Evolutionary conservation across 2,113 vertebrate genomes (phyloP).

Genomic region (Antechinus flavipes): DNA sequence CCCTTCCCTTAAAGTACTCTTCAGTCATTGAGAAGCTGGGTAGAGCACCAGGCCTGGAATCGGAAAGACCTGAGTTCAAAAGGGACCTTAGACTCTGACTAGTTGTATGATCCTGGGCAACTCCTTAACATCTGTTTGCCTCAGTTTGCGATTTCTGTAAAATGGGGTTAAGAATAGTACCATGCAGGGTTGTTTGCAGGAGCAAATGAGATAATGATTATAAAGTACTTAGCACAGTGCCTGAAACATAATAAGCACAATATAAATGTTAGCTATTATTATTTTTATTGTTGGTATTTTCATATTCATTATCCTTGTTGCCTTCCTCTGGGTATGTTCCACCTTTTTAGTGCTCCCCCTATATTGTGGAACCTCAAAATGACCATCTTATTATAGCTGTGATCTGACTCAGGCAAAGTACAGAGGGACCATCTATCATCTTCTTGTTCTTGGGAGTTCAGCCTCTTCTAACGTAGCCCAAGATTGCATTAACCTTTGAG

Average conservation of each 20-base stretch:
- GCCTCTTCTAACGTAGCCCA: neutral
- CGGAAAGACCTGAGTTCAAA: neutral
- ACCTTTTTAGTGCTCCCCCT: neutral
- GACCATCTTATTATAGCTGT: neutral
- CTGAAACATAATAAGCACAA: neutral
- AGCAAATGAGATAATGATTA: neutral
- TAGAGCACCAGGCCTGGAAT: neutral
- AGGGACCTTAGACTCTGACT: neutral
- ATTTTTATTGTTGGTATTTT: neutral
- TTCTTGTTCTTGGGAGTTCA: neutral
- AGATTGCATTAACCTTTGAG: neutral
- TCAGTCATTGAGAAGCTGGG: neutral
- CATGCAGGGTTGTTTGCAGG: neutral
- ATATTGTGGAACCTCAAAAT: neutral
- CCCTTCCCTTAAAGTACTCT: neutral
- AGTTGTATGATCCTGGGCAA: neutral
- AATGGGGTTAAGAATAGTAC: neutral
- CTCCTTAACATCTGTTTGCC: neutral
- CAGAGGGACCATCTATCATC: neutral
- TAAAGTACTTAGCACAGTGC: neutral
- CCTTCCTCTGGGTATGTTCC: neutral
- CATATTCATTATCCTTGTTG: neutral
- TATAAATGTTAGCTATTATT: neutral
- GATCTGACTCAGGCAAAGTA: neutral
- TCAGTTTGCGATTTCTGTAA: neutral